Conservation (phyloP, 2,113 vertebrate genomes). For the Desmodus rotundus region DNA sequence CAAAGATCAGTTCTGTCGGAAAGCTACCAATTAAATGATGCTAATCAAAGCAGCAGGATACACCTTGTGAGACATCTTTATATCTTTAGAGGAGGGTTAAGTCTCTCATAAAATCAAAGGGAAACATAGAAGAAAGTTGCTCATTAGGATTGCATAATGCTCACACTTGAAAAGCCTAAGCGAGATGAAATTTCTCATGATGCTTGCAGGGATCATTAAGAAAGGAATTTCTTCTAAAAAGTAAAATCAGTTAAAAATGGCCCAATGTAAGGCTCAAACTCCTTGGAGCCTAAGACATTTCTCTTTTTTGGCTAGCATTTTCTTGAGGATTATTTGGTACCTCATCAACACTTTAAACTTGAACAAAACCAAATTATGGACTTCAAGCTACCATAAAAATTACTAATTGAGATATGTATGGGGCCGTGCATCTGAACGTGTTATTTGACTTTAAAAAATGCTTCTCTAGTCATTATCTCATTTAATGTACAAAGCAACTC, state of each 20-base stretch:
- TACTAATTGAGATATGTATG: neutral
- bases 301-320: neutral
- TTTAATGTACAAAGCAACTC: neutral
- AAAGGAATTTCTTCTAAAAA: conserved; percentile 70
- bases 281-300: conserved; percentile 10
- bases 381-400: neutral
- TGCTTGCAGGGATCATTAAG: conserved; percentile 71
- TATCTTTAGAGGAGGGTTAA: conserved; percentile 51
- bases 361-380: neutral
- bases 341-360: neutral
- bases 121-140: conserved; percentile 44
- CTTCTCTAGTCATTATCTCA: neutral
- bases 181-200: conserved; percentile 43
- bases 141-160: conserved; percentile 58
- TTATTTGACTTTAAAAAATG: neutral
- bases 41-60: conserved; percentile 59
- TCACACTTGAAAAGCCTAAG: conserved; percentile 58
- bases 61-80: conserved; percentile 25
- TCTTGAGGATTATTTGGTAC: neutral
- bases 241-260: conserved; percentile 61
- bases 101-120: conserved; percentile 58
- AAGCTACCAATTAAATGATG: conserved; percentile 53
- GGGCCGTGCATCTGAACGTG: neutral
- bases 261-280: conserved; percentile 38
- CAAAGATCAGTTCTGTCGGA: conserved; percentile 38